phyloP scores from a whole-genome alignment of 1,140 invertebrate genomes.

The Bombus soroeensis region DNA sequence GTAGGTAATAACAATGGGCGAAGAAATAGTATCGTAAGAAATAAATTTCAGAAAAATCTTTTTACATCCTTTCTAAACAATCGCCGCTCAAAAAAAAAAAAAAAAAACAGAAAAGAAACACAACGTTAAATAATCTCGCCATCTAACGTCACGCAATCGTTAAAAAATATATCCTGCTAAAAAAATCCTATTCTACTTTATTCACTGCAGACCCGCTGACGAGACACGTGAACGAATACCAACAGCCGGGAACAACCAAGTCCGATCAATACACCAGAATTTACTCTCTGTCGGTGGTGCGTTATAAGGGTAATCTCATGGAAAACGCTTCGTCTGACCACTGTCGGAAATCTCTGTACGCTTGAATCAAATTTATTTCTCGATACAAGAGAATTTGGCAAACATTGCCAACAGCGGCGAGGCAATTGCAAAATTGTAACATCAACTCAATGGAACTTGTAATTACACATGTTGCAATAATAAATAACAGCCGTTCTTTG shows the following conservation, averaged over 20 bases:
- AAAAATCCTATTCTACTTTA: not conserved
- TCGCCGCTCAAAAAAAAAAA: not conserved
- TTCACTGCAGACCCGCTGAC: not conserved
- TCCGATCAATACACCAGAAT: not conserved
- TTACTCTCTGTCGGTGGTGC: constrained; percentile 28
- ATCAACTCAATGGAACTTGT: not conserved
- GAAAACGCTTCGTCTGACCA: constrained; percentile 5
- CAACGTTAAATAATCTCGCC: not conserved
- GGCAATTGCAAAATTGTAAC: not conserved
- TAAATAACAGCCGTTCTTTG: not conserved
- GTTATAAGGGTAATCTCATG: not conserved
- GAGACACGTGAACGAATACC: not conserved
- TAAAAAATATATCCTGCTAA: not conserved
- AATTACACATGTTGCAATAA: not conserved
- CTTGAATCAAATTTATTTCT: not conserved
- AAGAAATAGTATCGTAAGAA: not conserved
- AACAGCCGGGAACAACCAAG: not conserved
- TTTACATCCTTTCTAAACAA: not conserved
- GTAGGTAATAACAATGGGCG: not conserved
- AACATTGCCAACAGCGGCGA: not conserved
- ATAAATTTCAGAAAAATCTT: not conserved
- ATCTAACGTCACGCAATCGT: not conserved
- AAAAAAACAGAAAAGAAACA: too few relatives aligned
- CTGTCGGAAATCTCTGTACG: not conserved
- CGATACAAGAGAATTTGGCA: not conserved